Conservation (phyloP, 30 jellyfish, hydroid and myxozoan species). For the Hydractinia symbiolongicarpus region DNA sequence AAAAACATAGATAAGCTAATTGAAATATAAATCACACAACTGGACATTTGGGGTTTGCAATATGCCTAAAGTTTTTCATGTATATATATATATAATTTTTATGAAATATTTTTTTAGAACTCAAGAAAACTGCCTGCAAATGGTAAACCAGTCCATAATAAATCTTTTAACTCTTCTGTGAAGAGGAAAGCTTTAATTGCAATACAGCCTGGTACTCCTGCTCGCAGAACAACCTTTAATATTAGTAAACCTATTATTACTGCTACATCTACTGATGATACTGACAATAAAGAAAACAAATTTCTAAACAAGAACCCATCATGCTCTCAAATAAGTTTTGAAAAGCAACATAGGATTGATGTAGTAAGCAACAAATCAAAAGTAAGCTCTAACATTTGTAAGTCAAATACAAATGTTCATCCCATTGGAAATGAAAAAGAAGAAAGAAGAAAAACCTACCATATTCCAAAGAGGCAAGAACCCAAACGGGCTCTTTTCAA, state of each 20-base stretch:
- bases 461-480: constrained; percentile 5
- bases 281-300: neutral
- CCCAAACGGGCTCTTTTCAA: constrained; percentile 8
- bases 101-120: too few species aligned
- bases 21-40: too few species aligned
- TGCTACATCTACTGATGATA: neutral
- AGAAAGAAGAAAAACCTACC: constrained; percentile 12
- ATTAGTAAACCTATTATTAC: constrained; percentile 8
- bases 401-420: neutral
- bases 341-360: neutral
- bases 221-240: constrained; percentile 59
- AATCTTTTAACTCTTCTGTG: neutral
- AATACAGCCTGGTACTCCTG: constrained; percentile 61
- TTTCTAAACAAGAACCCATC: neutral
- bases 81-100: too few species aligned
- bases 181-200: constrained; percentile 31
- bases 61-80: too few species aligned
- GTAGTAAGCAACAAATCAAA: neutral
- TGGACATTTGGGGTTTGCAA: too few species aligned
- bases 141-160: too few species aligned
- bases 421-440: neutral
- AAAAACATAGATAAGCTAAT: too few species aligned
- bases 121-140: too few species aligned
- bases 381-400: neutral
- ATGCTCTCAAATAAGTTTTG: constrained; percentile 28